Conservation (phyloP, 2,113 vertebrate genomes). For the Coreoperca whiteheadi region DNA sequence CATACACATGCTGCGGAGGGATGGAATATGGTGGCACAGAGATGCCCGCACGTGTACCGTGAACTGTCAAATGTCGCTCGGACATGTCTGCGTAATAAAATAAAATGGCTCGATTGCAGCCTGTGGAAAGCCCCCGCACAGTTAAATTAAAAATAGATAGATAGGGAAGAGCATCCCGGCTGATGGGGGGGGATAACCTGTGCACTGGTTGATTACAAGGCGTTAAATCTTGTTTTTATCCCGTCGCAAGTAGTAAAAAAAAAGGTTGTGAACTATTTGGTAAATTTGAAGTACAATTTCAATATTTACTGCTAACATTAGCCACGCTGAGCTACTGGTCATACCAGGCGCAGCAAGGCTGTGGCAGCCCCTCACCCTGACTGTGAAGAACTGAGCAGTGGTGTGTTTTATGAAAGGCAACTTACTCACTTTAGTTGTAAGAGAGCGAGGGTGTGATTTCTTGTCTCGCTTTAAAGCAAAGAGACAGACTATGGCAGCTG, state of each 20-base stretch:
- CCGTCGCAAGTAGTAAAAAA: neutral
- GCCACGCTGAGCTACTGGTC: too few relatives aligned
- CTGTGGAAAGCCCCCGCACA: conserved; percentile 10
- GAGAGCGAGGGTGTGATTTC: too few relatives aligned
- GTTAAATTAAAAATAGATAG: conserved; percentile 63
- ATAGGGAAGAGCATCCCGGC: conserved; percentile 21
- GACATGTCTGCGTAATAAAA: conserved; percentile 43
- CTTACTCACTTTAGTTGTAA: too few relatives aligned
- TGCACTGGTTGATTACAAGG: neutral
- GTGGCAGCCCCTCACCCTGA: too few relatives aligned
- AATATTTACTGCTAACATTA: neutral
- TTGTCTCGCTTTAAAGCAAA: too few relatives aligned
- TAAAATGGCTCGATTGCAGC: conserved; percentile 51
- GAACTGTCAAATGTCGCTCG: conserved; percentile 45
- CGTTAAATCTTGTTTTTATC: neutral
- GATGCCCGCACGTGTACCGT: conserved; percentile 18
- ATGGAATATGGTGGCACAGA: conserved; percentile 38
- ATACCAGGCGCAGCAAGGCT: too few relatives aligned
- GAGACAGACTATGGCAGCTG: too few relatives aligned
- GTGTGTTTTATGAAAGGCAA: too few relatives aligned
- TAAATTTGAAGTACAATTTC: neutral
- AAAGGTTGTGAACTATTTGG: neutral
- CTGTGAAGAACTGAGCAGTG: too few relatives aligned
- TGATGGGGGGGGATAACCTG: neutral
- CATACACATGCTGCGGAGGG: conserved; percentile 25